These are phyloP conservation scores for Nipponia nippon DNA, from an alignment of 2,113 vertebrate genomes.

Conservation along the genomic window DNA sequence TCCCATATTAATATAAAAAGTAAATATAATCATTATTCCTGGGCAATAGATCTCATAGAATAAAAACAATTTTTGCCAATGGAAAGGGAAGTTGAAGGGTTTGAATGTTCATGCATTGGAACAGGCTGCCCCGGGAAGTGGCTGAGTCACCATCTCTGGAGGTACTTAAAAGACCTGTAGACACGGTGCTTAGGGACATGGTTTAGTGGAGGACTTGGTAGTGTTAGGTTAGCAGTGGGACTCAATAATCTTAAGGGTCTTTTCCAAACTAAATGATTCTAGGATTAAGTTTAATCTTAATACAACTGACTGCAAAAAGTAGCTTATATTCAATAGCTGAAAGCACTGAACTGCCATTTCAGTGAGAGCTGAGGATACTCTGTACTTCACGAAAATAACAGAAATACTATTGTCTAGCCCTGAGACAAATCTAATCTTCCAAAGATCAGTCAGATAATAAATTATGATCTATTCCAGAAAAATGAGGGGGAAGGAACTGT, in stretches of 20 bases:
- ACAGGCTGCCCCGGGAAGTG: not conserved
- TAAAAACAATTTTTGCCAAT: not conserved
- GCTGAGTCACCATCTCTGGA: not conserved
- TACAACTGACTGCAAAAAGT: not conserved
- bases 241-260: not conserved
- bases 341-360: not conserved
- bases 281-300: not conserved
- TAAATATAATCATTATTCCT: not conserved
- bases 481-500: not conserved
- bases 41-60: not conserved
- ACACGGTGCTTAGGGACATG: not conserved
- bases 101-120: not conserved
- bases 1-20: not conserved
- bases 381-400: not conserved
- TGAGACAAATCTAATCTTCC: constrained; percentile 7
- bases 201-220: not conserved
- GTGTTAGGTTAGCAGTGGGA: not conserved
- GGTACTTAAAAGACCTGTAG: not conserved
- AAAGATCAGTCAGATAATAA: not conserved
- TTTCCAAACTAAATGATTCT: not conserved
- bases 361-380: not conserved
- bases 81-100: not conserved
- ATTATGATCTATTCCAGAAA: not conserved
- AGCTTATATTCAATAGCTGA: not conserved
- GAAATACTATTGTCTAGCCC: not conserved